These are phyloP conservation scores for Cavia porcellus DNA, from an alignment of 2,113 vertebrate genomes.

Conservation along the genomic window DNA sequence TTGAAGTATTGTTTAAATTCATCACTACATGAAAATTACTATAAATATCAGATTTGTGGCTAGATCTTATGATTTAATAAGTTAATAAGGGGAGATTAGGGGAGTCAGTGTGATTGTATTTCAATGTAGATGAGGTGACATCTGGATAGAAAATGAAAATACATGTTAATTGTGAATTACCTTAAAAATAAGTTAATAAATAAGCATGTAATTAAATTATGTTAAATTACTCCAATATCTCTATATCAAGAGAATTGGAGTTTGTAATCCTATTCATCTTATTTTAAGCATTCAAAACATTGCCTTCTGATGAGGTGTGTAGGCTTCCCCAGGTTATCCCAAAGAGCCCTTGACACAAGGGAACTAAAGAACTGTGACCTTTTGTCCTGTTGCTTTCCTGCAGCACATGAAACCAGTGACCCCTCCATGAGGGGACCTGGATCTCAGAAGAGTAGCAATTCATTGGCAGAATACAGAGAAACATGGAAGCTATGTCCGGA, in stretches of 20 bases:
- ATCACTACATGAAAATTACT: background rate
- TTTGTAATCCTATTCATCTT: background rate
- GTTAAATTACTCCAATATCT: constrained; percentile 7
- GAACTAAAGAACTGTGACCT: background rate
- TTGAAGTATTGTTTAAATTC: constrained; percentile 27
- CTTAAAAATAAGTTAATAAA: constrained; percentile 18
- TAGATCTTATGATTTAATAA: background rate
- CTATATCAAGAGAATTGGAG: background rate
- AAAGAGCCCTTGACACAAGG: background rate
- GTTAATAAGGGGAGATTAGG: constrained; percentile 39
- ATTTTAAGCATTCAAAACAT: background rate
- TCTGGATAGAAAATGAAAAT: constrained; percentile 88
- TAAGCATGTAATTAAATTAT: background rate
- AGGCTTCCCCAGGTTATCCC: background rate
- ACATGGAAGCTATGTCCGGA: background rate
- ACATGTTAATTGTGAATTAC: constrained; percentile 78
- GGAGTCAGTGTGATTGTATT: constrained; percentile 87
- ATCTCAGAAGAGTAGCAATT: background rate
- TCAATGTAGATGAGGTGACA: constrained; percentile 89
- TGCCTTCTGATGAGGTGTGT: background rate
- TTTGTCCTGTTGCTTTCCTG: background rate
- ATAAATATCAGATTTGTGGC: background rate
- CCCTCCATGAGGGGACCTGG: background rate
- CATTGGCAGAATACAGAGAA: background rate
- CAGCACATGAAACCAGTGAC: background rate